phyloP scores from a whole-genome alignment of 2,113 vertebrate species.

The Ameiurus melas region DNA sequence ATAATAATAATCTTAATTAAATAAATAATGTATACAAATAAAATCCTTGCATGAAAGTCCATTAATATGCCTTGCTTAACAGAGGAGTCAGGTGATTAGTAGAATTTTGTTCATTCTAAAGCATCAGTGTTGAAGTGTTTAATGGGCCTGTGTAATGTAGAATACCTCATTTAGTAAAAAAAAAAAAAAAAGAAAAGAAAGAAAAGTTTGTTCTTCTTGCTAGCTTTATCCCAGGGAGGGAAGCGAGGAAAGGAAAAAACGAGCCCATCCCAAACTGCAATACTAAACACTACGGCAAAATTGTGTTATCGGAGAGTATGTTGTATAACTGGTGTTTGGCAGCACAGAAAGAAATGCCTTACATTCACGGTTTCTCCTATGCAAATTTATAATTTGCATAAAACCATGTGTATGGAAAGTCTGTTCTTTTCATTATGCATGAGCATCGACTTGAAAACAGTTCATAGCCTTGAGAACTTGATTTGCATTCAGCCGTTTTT shows the following conservation, averaged over 20 bases:
- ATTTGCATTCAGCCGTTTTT: neutral
- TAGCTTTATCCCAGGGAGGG: neutral
- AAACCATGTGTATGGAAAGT: neutral
- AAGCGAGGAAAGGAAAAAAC: too few relatives aligned
- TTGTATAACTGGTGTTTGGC: neutral
- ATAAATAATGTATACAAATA: neutral
- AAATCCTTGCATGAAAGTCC: neutral
- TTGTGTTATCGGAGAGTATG: neutral
- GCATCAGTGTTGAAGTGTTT: neutral
- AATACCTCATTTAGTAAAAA: neutral
- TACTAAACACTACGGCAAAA: neutral
- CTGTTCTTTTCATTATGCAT: neutral
- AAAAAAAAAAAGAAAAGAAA: too few relatives aligned
- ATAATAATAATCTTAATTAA: neutral
- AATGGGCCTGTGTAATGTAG: neutral
- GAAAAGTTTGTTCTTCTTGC: neutral
- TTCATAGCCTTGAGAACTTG: neutral
- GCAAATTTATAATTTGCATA: slow-evolving; percentile 11
- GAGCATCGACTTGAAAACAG: neutral
- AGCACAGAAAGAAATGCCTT: neutral
- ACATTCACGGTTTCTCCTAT: neutral
- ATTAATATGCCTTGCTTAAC: neutral
- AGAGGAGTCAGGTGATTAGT: neutral
- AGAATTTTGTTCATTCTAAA: neutral
- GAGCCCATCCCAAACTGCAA: neutral